Percentiles rank a stretch among this genome's conserved stretches.
Evolutionary conservation across 2,888 invertebrate species (phyloP).

Genomic region (Mythimna albipuncta): DNA sequence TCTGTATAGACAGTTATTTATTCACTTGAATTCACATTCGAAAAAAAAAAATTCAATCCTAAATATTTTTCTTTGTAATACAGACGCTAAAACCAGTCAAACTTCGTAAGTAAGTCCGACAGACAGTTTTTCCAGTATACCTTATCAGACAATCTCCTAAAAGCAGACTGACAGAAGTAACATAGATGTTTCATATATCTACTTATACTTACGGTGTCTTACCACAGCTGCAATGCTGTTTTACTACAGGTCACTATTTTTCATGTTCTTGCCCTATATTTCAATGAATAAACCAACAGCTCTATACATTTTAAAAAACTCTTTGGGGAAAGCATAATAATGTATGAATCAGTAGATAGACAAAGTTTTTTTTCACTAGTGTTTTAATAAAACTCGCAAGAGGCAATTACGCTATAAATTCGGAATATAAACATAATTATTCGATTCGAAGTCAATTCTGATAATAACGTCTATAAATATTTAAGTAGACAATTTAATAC

Average conservation of each 20-base stretch:
- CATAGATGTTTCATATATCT: neutral
- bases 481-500: slow-evolving; percentile 52
- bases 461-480: slow-evolving; percentile 50
- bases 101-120: neutral
- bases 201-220: neutral
- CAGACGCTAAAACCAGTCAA: neutral
- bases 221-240: slow-evolving; percentile 8
- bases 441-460: slow-evolving; percentile 32
- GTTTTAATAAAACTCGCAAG: slow-evolving; percentile 25
- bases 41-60: neutral
- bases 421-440: slow-evolving; percentile 26
- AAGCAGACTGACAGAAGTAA: neutral
- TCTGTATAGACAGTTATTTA: neutral
- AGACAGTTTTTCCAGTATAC: neutral
- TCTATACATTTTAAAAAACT: neutral
- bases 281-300: slow-evolving; percentile 7
- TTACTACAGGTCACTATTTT: neutral
- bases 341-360: neutral
- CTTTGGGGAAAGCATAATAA: neutral
- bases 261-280: neutral
- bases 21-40: slow-evolving; percentile 1
- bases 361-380: neutral
- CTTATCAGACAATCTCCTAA: neutral
- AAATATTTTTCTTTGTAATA: no score
- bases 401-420: slow-evolving; percentile 1